A percentile compares a stretch with the other conserved stretches of the same genome.
These are phyloP conservation scores for Urophycis tenuis DNA, from an alignment of 2,797 vertebrate species.

Conservation along the genomic window DNA sequence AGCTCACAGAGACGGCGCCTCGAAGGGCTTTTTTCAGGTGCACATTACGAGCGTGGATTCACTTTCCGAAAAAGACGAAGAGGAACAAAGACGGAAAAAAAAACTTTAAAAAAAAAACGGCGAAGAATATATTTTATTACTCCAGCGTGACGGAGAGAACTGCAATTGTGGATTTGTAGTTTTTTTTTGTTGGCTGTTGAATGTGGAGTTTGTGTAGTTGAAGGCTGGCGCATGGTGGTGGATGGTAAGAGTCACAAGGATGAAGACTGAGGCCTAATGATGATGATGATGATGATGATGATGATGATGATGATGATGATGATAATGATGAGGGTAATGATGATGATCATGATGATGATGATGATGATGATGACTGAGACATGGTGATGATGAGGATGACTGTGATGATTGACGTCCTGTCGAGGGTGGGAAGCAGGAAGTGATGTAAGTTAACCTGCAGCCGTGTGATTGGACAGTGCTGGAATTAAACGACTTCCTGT, in stretches of 20 bases:
- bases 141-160: constrained; percentile 36
- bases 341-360: too few species aligned
- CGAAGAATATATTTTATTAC: constrained; percentile 65
- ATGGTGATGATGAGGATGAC: constrained; percentile 10
- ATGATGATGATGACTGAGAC: constrained; percentile 22
- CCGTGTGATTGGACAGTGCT: constrained; percentile 53
- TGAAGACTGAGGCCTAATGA: not conserved
- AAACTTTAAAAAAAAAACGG: constrained; percentile 43
- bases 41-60: constrained; percentile 35
- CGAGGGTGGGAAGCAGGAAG: constrained; percentile 30
- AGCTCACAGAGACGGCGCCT: constrained; percentile 30
- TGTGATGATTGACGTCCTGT: constrained; percentile 40
- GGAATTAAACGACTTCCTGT: constrained; percentile 68
- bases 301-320: too few species aligned
- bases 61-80: constrained; percentile 41
- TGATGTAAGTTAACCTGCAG: constrained; percentile 41
- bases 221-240: constrained; percentile 21
- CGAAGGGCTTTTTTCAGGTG: constrained; percentile 59
- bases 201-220: constrained; percentile 49
- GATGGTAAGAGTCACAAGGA: constrained; percentile 21
- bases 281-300: constrained; percentile 28
- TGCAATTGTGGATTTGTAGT: constrained; percentile 40
- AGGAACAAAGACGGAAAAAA: not conserved
- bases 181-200: constrained; percentile 41
- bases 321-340: too few species aligned